Conservation (phyloP, 2,888 invertebrate genomes). For the Branchinecta sandiegonensis region DNA sequence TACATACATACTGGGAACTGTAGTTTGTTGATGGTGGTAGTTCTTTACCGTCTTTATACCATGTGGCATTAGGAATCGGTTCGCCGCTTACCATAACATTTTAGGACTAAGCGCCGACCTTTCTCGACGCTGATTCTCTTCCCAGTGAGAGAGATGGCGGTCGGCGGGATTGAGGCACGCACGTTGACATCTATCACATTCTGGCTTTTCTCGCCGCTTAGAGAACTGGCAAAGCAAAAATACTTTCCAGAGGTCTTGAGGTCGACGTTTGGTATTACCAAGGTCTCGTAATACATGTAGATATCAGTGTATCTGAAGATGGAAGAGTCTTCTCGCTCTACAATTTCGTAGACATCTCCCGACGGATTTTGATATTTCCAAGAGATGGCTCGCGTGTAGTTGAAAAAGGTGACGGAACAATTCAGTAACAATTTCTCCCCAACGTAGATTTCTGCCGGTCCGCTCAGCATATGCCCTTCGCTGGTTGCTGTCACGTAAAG, state of each 20-base stretch:
- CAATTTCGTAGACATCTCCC: too few relatives aligned
- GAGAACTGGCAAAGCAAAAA: too few relatives aligned
- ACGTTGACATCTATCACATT: too few relatives aligned
- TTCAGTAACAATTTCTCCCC: neutral
- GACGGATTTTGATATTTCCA: neutral
- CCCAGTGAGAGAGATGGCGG: neutral
- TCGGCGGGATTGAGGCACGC: too few relatives aligned
- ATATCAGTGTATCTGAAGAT: too few relatives aligned
- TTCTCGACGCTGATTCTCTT: neutral
- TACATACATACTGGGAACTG: conserved; percentile 12
- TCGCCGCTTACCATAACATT: conserved; percentile 2
- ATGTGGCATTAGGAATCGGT: neutral
- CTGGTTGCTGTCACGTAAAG: conserved; percentile 30
- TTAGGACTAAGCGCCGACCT: neutral
- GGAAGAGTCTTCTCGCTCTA: too few relatives aligned
- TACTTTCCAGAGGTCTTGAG: too few relatives aligned
- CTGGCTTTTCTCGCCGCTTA: too few relatives aligned
- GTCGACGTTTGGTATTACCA: too few relatives aligned
- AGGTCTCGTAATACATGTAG: too few relatives aligned
- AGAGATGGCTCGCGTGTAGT: neutral
- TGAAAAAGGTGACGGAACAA: neutral
- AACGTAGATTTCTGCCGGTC: neutral
- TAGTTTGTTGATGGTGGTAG: conserved; percentile 11
- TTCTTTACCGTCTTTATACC: conserved; percentile 20
- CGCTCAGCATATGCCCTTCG: neutral